Conservation (phyloP, 1,140 invertebrate species). For the Achroia grisella region DNA sequence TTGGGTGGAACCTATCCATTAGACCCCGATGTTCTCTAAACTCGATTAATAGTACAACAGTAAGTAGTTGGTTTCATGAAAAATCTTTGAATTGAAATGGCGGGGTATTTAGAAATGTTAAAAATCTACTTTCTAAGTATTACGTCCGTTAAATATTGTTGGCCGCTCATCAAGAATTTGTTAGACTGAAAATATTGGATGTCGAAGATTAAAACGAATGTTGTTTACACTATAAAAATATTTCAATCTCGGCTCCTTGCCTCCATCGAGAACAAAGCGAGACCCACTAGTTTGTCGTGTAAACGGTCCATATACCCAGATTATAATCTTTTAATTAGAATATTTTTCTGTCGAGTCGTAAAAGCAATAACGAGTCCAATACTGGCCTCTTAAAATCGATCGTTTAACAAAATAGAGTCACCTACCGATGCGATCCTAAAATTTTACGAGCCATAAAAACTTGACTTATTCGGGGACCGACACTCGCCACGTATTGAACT, state of each 20-base stretch:
- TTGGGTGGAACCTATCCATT: too few relatives aligned
- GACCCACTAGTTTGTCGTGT: too few relatives aligned
- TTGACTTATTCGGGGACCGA: slow-evolving; percentile 47
- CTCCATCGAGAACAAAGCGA: not conserved
- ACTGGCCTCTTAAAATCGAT: slow-evolving; percentile 46
- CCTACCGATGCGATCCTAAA: slow-evolving; percentile 51
- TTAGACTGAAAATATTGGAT: slow-evolving; percentile 3
- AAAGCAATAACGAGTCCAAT: slow-evolving; percentile 25
- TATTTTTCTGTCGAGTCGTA: slow-evolving; percentile 13
- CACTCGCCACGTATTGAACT: slow-evolving; percentile 39
- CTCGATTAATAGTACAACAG: too few relatives aligned
- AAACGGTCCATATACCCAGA: slow-evolving; percentile 7
- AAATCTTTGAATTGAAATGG: too few relatives aligned
- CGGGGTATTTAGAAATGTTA: too few relatives aligned
- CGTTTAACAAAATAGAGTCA: slow-evolving; percentile 48
- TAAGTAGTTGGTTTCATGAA: too few relatives aligned
- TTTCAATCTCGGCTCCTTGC: not conserved
- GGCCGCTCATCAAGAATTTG: slow-evolving; percentile 1
- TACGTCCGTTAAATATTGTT: not conserved
- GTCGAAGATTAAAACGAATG: slow-evolving; percentile 1
- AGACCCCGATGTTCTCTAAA: too few relatives aligned
- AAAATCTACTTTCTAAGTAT: too few relatives aligned
- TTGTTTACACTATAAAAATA: slow-evolving; percentile 2
- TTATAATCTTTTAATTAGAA: slow-evolving; percentile 37
- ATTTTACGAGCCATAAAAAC: slow-evolving; percentile 58